These are phyloP conservation scores for Copsychus sechellarum DNA, from an alignment of 2,113 vertebrate species.

Conservation along the genomic window DNA sequence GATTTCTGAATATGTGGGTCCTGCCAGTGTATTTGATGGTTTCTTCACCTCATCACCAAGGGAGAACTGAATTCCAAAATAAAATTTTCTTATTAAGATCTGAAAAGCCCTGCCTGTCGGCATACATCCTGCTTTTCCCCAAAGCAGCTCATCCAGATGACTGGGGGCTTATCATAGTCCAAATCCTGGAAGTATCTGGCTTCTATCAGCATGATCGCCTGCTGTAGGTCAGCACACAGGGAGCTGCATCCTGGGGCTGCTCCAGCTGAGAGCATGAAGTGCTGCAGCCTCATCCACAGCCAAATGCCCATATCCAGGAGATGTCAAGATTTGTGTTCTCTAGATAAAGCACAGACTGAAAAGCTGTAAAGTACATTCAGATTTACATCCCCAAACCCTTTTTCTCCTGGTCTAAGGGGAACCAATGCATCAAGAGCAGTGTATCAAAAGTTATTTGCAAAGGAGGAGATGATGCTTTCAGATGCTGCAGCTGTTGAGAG, in stretches of 20 bases:
- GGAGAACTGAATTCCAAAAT: neutral
- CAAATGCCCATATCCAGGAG: accelerated
- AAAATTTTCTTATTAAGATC: neutral
- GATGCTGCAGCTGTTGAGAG: neutral
- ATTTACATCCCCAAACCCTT: neutral
- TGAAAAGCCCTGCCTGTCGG: neutral
- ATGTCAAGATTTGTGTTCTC: accelerated
- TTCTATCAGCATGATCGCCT: neutral
- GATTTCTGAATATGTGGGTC: neutral
- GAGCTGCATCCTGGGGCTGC: neutral
- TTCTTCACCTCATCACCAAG: neutral
- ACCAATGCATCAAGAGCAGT: neutral
- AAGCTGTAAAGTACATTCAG: neutral
- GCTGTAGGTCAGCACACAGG: neutral
- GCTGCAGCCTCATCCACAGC: neutral
- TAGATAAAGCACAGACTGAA: neutral
- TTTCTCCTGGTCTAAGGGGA: neutral
- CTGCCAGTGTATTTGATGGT: neutral
- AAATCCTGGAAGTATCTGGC: neutral
- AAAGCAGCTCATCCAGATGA: neutral
- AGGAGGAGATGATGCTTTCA: neutral
- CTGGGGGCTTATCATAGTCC: neutral
- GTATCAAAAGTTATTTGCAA: neutral
- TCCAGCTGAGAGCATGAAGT: neutral
- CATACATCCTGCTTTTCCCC: neutral